Evolutionary conservation across 2,797 vertebrate species (phyloP), one percentile per base, ranked within the genome.

Genomic region (Eutrigla gurnardus): DNA sequence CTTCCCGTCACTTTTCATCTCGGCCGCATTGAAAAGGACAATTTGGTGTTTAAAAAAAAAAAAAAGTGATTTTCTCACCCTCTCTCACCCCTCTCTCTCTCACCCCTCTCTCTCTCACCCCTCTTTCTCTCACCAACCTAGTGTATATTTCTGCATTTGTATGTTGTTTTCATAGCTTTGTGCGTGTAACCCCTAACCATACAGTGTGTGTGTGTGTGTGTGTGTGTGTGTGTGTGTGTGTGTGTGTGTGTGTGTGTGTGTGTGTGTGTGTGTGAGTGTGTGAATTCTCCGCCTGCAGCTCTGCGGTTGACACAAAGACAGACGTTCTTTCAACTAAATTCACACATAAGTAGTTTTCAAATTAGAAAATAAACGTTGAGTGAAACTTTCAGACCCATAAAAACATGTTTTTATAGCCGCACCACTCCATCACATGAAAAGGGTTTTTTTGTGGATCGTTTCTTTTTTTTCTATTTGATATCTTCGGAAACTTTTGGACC

Each of bases 201-300:
- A 25, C 25, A 25, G 49, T 71, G 77, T 77, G 78, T 84, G 65
- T 52, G 60, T 53, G 49, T 71, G 77, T 77, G 78, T 84, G 65
- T 52, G 60, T 53, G 70, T 64, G 42, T 64, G 63, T 82, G 60
- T 70, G 62, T 14, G 2, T 65, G 55, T 61, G 57, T 18, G 45
- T 9, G 25, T 43, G 50, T 40, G 64, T 68, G 47, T 46, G 32
- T 42, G 17, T 55, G 64, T 37, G 40, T 63, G 15, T 17, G 60
- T 65, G 36, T 55, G n/a, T 54, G 39, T 53, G 8, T 36, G 55
- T 39, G 62, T 58, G 50, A 40, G 35, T 69, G 42, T 14, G 39
- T 36, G 70, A 40, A 33, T 42, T 47, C 13, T 53, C 50, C 18
- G 36, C 33, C 59, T 76, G 52, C 59, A 49, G 67, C 60, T 42